These are phyloP conservation scores for Tricholaema leucomelas DNA, from an alignment of 2,113 vertebrate species.

Conservation along the genomic window DNA sequence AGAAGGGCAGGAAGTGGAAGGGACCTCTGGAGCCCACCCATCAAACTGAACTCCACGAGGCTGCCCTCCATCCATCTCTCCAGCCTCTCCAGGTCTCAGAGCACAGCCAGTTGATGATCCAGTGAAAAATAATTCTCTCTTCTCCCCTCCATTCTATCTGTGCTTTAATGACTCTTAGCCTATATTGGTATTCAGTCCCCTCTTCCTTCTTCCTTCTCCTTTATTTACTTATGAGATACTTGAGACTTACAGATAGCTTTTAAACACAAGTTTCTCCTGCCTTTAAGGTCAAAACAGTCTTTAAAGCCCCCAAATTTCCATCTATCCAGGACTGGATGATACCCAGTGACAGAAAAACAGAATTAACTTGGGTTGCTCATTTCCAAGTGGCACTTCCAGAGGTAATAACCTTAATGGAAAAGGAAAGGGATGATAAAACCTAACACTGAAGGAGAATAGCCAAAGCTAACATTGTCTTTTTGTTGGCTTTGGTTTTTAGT, in stretches of 20 bases:
- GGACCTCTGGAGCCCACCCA: neutral
- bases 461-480: neutral
- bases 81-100: too few relatives aligned
- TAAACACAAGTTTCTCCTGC: neutral
- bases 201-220: neutral
- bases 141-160: neutral
- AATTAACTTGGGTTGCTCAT: conserved; percentile 18
- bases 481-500: neutral
- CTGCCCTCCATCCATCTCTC: too few relatives aligned
- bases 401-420: neutral
- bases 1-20: neutral
- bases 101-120: neutral
- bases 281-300: conserved; percentile 45
- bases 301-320: neutral
- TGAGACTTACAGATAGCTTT: neutral
- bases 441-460: neutral
- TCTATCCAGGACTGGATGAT: neutral
- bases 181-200: neutral
- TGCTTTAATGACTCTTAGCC: neutral
- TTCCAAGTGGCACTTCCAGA: neutral
- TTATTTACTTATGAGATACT: conserved; percentile 28
- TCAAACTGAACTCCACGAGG: too few relatives aligned
- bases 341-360: neutral
- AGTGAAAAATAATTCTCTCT: neutral
- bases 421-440: neutral